Evolutionary conservation across 2,888 invertebrate genomes (phyloP), one percentile per base, ranked within the genome.

Genomic region (Smittia aterrima): DNA sequence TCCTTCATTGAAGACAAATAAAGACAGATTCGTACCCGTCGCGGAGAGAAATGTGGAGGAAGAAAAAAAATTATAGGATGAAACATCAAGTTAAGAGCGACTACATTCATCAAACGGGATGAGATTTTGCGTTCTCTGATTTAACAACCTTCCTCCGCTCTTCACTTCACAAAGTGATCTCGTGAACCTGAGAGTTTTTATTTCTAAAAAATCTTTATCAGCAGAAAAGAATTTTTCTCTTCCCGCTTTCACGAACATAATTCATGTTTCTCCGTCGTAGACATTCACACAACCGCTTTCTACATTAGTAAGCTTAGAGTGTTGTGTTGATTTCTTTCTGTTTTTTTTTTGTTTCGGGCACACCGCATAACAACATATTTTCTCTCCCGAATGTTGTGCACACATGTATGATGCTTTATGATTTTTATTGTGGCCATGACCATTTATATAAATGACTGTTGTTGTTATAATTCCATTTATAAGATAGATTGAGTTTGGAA

Each of bases 371-470:
- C 47, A 47, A 47, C 47, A 47, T 47, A 47, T 47, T 47, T 47
- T 47, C 47, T n/a, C 3, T n/a, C n/a, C 47, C 47, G 11, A n/a
- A 47, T 16, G 16, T n/a, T 11, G 16, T 47, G 58, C 58, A 58
- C 22, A 22, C 58, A 58, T 58, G 58, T 9, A 18, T 9, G 18
- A 7, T 6, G 18, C 24, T 64, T 64, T 64, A 64, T 64, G 64
- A 64, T 64, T 64, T 64, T 64, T 64, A 64, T 64, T 64, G 64
- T 64, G 64, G 64, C 64, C 64, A 64, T 64, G 64, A 16, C 64
- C 64, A 27, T 64, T 64, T 64, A 64, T 64, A 64, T 64, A 64
- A 64, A 64, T 27, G 64, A 64, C 20, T 64, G 64, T 27, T 64
- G 64, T 64, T 64, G 64, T 27, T 64, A 64, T 64, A 64, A 64